Conservation (phyloP, 1,140 invertebrate species). For the Zaprionus kolodkinae region DNA sequence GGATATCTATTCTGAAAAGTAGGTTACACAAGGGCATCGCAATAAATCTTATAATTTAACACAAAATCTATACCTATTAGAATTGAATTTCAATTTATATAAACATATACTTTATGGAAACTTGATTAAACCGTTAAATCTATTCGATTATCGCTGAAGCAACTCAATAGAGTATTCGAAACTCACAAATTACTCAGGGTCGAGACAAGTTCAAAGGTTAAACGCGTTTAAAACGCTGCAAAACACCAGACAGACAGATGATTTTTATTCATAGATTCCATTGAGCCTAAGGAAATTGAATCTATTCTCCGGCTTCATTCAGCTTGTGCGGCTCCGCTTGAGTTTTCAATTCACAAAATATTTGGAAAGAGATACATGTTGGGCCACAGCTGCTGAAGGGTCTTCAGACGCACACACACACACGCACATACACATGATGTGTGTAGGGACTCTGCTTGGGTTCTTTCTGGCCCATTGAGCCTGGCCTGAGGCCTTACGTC, state of each 20-base stretch:
- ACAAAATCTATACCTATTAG: background rate
- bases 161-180: background rate
- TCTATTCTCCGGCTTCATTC: background rate
- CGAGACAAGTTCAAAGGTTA: background rate
- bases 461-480: constrained; percentile 49
- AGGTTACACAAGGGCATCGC: background rate
- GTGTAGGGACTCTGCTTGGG: constrained; percentile 18
- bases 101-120: too few relatives aligned
- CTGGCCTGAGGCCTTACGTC: constrained; percentile 6
- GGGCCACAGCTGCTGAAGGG: constrained; percentile 40
- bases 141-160: background rate
- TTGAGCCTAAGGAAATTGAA: background rate
- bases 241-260: background rate
- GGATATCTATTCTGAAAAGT: too few relatives aligned
- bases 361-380: constrained; percentile 19
- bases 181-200: background rate
- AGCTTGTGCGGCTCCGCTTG: background rate
- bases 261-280: background rate
- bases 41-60: background rate
- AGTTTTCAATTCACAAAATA: background rate
- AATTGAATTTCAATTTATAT: background rate
- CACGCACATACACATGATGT: background rate
- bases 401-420: constrained; percentile 7
- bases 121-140: too few relatives aligned
- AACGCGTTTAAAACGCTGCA: constrained; percentile 1